A percentile compares a stretch with the other conserved stretches of the same genome.
These are phyloP conservation scores for Benitochromis conjunctus DNA, from an alignment of 2,113 vertebrate genomes.

Conservation along the genomic window DNA sequence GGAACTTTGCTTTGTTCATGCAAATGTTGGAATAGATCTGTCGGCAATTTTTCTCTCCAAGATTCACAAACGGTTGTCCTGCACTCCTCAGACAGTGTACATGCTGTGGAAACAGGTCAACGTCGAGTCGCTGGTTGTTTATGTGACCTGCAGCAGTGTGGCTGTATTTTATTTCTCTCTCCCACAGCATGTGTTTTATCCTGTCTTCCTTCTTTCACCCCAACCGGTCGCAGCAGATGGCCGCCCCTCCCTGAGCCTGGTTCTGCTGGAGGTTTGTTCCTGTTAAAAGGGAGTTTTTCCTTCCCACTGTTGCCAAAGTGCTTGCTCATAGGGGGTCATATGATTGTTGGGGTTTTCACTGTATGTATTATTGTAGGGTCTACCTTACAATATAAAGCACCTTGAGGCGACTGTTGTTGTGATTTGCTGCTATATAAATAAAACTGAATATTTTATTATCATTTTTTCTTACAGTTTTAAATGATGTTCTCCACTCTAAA, in stretches of 20 bases:
- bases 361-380: rapidly evolving
- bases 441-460: not conserved
- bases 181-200: rapidly evolving
- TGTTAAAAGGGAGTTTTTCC: not conserved
- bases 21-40: not conserved
- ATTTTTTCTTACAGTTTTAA: not conserved
- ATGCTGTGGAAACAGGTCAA: not conserved
- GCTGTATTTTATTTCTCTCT: rapidly evolving
- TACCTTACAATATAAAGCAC: rapidly evolving
- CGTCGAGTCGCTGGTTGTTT: not conserved
- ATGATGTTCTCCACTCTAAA: not conserved
- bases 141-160: not conserved
- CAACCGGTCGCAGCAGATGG: not conserved
- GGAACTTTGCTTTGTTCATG: not conserved
- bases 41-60: no score
- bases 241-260: not conserved
- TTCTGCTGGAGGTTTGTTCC: rapidly evolving
- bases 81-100: not conserved
- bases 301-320: rapidly evolving
- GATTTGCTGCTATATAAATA: not conserved
- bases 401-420: rapidly evolving
- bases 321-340: not conserved
- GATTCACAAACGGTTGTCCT: not conserved
- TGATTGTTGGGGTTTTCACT: not conserved
- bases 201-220: rapidly evolving